phyloP scores from a whole-genome alignment of 2,797 vertebrate species.

The Manis crassicaudata region DNA sequence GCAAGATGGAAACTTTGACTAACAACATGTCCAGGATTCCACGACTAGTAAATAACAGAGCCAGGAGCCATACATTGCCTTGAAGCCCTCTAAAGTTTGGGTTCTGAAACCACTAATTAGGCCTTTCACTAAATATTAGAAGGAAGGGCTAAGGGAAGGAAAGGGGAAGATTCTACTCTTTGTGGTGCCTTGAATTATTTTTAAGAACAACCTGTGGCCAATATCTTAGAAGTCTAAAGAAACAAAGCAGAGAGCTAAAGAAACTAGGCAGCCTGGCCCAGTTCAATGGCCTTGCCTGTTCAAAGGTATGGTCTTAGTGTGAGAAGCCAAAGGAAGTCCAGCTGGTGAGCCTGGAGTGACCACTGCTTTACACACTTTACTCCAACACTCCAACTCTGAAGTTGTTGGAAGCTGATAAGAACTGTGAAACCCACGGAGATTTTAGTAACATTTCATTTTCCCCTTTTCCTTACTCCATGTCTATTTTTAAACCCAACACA shows the following conservation, averaged over 20 bases:
- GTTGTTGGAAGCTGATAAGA: slow-evolving; percentile 30
- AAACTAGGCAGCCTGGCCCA: not conserved
- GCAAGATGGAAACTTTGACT: not conserved
- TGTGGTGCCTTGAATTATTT: not conserved
- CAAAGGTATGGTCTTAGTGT: not conserved
- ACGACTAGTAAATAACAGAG: not conserved
- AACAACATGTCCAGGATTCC: not conserved
- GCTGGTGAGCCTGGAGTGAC: not conserved
- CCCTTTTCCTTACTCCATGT: not conserved
- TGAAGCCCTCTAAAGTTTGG: not conserved
- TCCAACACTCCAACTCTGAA: not conserved
- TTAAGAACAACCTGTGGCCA: not conserved
- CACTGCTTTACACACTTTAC: not conserved
- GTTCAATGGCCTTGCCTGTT: not conserved
- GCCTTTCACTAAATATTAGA: not conserved
- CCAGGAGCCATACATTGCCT: not conserved
- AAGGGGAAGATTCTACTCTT: not conserved
- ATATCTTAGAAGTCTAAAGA: not conserved
- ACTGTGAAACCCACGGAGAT: slow-evolving; percentile 35
- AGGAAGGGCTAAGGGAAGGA: not conserved
- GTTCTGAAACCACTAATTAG: not conserved
- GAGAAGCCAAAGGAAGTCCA: not conserved
- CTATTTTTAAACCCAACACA: slow-evolving; percentile 8
- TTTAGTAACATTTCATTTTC: slow-evolving; percentile 38
- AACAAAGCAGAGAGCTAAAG: not conserved